Base-by-base conservation (phyloP, 2,797 vertebrate genomes). In the Naso thynnoides region DNA sequence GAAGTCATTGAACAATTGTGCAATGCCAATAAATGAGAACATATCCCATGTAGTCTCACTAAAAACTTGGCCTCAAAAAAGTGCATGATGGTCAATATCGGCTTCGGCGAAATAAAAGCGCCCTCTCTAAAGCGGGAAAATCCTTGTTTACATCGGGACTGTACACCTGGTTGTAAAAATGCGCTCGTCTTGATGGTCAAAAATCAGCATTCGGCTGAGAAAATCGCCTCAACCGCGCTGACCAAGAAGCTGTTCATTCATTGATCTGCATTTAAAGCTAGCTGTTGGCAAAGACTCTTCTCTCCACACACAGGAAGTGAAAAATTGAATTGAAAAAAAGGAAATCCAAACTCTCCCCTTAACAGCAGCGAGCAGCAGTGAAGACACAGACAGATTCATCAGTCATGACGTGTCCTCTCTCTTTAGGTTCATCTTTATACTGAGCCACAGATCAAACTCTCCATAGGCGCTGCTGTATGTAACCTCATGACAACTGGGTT, bases 281-380 rank as follows among this genome's bases (percentile, higher is more conserved):
- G 44, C 41, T 58, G 38, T 0, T 2, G 23, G 23, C 45, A 7
- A 13, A 50, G 33, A 73, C 57, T 56, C 42, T n/a, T 44, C 33
- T 60, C 49, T 23, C 26, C 69, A 82, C 6, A 82, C 6, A 62
- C 36, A 48, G n/a, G 38, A 68, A 57, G 61, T 56, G 67, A 70
- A 56, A 55, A 76, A 70, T 10, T 54, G 23, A 75, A 70, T 61
- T 3, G 9, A 72, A 76, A 79, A n/a, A 69, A 54, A 27, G 38
- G 49, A 62, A 73, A 74, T 50, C 27, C 60, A 71, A 56, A 65
- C 38, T 56, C 69, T 77, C 50, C 56, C 36, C 44, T 24, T 4
- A 69, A 53, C 44, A 41, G 44, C 49, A 54, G 45, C 11, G 10
- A 73, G 36, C 24, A 31, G 38, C 29, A 33, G 44, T 39, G 11